Evolutionary conservation across 2,888 invertebrate species (phyloP), one percentile per base, ranked within the genome.

Genomic region (Adelognathus sp.): DNA sequence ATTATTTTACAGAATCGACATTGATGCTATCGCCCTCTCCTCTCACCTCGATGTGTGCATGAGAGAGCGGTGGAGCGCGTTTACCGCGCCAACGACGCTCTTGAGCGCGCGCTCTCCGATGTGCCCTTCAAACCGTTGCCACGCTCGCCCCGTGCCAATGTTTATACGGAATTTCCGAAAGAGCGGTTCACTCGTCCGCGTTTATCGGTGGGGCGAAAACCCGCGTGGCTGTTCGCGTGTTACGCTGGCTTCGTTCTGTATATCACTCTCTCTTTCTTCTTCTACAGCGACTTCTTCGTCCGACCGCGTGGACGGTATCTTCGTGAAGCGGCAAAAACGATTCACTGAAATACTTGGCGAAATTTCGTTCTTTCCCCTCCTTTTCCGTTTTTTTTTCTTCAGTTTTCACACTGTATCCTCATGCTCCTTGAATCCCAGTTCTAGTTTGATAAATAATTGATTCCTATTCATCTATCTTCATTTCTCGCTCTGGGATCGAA

Each of bases 21-120:
- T n/a, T n/a, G n/a, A n/a, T 14, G 5, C 18, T 44, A 14, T 3
- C 44, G 18, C 29, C 9, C 31, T 18, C 21, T 44, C 29, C 16
- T 58, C 36, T 54, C 52, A 29, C 60, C 58, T 44, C 66, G n/a
- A n/a, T 56, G 61, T 67, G 27, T 61, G 67, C 76, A 67, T 54
- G 36, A 39, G 50, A 60, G 36, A 44, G 27, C 33, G 29, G 50
- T 39, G 33, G 52, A 54, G 18, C 16, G 36, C 31, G 44, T 39
- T 36, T 33, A 3, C 24, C 14, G 9, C 18, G 41, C 29, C 63
- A 33, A 9, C 27, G 56, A 70, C 56, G 69, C 33, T 54, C 44
- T n/a, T n/a, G 27, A 9, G 14, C 33, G 33, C 36, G n/a, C 21
- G 21, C n/a, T 36, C 44, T 46, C 9, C 50, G 18, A 4, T n/a